These are phyloP conservation scores for Cheumatopsyche charites DNA, from an alignment of 1,140 invertebrate genomes.

Conservation along the genomic window DNA sequence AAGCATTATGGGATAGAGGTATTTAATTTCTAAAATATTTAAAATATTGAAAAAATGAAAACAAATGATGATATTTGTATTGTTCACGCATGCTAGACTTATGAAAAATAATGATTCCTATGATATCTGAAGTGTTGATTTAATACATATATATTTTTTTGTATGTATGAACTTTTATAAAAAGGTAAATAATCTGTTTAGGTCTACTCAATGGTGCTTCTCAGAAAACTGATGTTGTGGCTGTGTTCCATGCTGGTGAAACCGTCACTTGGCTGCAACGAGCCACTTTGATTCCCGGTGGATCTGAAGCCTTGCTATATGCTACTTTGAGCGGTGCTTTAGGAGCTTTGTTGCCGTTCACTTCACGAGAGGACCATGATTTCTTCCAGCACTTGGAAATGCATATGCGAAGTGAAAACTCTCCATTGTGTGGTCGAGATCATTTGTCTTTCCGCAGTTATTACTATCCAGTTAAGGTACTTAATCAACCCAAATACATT, in stretches of 20 bases:
- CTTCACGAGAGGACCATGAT: constrained; percentile 97
- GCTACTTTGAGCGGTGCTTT: constrained; percentile 95
- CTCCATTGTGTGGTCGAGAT: constrained; percentile 95
- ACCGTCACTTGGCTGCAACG: constrained; percentile 90
- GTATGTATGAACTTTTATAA: background rate
- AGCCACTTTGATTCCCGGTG: constrained; percentile 95
- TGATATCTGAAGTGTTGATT: constrained; percentile 45
- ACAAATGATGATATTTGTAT: constrained; percentile 44
- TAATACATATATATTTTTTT: constrained; percentile 5
- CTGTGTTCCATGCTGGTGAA: constrained; percentile 96
- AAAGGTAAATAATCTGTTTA: constrained; percentile 44
- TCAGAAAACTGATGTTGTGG: constrained; percentile 93
- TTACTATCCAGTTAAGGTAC: constrained; percentile 96
- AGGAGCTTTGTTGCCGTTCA: constrained; percentile 96
- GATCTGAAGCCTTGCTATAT: constrained; percentile 95
- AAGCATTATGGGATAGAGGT: constrained; percentile 96
- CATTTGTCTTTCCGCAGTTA: constrained; percentile 97
- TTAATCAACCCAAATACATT: background rate
- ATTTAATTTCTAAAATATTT: constrained; percentile 33
- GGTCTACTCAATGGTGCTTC: constrained; percentile 94
- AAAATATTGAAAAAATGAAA: constrained; percentile 26
- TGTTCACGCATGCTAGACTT: constrained; percentile 62
- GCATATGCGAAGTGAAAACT: constrained; percentile 98
- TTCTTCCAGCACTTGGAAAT: constrained; percentile 99
- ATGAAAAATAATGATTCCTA: constrained; percentile 57